Percentiles rank a stretch among this genome's conserved stretches.
Evolutionary conservation across 2,888 invertebrate genomes (phyloP).

Genomic region (Sinotaia quadrata): DNA sequence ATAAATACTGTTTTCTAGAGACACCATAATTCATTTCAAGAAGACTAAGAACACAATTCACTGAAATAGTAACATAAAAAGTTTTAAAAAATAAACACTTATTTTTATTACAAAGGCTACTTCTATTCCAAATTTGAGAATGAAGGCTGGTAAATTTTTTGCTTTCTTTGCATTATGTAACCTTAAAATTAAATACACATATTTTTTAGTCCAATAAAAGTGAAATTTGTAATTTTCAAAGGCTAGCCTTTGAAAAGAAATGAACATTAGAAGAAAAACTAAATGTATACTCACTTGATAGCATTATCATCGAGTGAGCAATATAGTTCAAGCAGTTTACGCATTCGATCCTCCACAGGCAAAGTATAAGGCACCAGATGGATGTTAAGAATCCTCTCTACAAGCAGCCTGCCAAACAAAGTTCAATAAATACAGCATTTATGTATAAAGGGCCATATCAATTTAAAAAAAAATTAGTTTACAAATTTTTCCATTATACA

Average conservation of each 20-base stretch:
- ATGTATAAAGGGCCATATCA: too few species aligned
- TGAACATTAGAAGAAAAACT: background rate
- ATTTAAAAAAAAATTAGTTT: too few species aligned
- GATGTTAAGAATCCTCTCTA: constrained; percentile 93
- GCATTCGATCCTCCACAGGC: constrained; percentile 90
- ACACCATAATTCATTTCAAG: too few species aligned
- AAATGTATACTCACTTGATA: constrained; percentile 77
- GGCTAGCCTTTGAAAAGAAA: background rate
- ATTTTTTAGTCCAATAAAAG: background rate
- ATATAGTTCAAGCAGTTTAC: constrained; percentile 89
- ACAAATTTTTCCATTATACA: too few species aligned
- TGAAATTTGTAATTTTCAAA: background rate
- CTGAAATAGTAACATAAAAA: too few species aligned
- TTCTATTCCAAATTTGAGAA: too few species aligned
- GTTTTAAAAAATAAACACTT: too few species aligned
- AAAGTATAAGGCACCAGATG: constrained; percentile 95
- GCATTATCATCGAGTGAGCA: constrained; percentile 96
- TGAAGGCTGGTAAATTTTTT: too few species aligned
- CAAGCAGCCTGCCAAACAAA: constrained; percentile 77
- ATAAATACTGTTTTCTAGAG: too few species aligned
- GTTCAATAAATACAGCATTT: background rate
- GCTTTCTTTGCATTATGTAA: too few species aligned
- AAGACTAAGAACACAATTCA: too few species aligned
- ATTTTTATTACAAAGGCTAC: too few species aligned
- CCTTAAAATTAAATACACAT: background rate